These are phyloP conservation scores for Bovichtus variegatus DNA, from an alignment of 2,797 vertebrate genomes.

Conservation along the genomic window DNA sequence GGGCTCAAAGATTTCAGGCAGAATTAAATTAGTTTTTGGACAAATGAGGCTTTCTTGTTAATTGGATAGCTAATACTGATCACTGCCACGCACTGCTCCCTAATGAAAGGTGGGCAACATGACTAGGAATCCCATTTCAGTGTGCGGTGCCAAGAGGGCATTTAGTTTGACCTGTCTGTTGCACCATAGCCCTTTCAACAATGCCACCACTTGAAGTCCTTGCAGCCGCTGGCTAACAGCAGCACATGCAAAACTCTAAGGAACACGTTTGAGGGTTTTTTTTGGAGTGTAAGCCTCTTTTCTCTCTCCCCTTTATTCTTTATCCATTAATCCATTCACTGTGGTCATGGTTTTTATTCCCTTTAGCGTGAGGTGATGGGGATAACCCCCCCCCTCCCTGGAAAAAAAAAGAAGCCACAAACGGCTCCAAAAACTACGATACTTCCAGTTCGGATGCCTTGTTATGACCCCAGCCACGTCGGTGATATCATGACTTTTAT, in stretches of 20 bases:
- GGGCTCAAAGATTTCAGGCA: conserved; percentile 21
- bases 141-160: conserved; percentile 44
- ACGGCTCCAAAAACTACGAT: conserved; percentile 4
- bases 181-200: conserved; percentile 38
- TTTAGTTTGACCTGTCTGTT: conserved; percentile 40
- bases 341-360: conserved; percentile 53
- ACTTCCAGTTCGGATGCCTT: not conserved
- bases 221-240: conserved; percentile 18
- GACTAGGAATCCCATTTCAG: conserved; percentile 57
- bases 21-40: conserved; percentile 49
- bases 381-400: too few relatives aligned
- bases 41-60: conserved; percentile 40
- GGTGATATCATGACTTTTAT: not conserved
- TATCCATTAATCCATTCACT: conserved; percentile 68
- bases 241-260: conserved; percentile 46
- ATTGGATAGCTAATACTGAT: conserved; percentile 41
- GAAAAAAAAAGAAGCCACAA: conserved; percentile 9
- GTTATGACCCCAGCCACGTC: not conserved
- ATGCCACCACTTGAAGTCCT: conserved; percentile 45
- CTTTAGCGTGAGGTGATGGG: conserved; percentile 34
- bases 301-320: conserved; percentile 60
- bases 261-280: conserved; percentile 63
- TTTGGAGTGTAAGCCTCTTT: conserved; percentile 65
- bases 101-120: conserved; percentile 36
- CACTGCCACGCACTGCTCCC: conserved; percentile 23